A percentile compares a stretch with the other conserved stretches of the same genome.
Conservation (phyloP, 2,797 vertebrate genomes). For the Todus mexicanus region DNA sequence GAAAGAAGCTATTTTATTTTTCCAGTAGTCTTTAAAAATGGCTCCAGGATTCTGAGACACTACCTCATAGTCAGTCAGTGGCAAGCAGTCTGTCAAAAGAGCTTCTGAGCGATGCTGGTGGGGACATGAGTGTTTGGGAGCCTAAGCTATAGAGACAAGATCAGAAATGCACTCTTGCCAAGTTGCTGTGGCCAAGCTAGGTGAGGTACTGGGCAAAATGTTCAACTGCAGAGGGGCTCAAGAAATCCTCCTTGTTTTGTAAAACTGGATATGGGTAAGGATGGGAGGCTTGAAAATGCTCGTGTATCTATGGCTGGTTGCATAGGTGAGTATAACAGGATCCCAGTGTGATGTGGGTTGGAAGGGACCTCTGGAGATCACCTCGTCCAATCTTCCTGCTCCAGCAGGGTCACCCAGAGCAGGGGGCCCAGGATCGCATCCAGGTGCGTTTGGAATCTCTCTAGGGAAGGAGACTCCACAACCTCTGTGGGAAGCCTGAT, state of each 20-base stretch:
- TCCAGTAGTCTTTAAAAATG: constrained; percentile 75
- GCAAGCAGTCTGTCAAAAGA: constrained; percentile 73
- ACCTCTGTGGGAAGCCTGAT: neutral
- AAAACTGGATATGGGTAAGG: neutral
- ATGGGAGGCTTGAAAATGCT: neutral
- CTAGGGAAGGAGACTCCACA: neutral
- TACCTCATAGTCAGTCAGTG: constrained; percentile 79
- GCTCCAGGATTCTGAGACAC: constrained; percentile 80
- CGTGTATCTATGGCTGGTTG: fast-evolving
- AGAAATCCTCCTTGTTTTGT: constrained; percentile 20
- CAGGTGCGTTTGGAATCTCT: neutral
- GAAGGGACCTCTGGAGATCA: neutral
- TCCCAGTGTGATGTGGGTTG: neutral
- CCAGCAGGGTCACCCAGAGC: neutral
- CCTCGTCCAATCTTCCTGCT: neutral
- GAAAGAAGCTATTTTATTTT: constrained; percentile 67
- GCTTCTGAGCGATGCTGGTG: constrained; percentile 68
- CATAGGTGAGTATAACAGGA: neutral
- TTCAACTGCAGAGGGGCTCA: neutral
- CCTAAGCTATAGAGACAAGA: constrained; percentile 51
- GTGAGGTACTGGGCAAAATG: neutral
- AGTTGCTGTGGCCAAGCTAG: constrained; percentile 34
- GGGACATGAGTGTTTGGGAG: constrained; percentile 64
- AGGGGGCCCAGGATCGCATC: neutral
- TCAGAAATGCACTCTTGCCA: neutral